Base-by-base conservation (phyloP, 1,140 invertebrate genomes). In the Helicoverpa zea region DNA sequence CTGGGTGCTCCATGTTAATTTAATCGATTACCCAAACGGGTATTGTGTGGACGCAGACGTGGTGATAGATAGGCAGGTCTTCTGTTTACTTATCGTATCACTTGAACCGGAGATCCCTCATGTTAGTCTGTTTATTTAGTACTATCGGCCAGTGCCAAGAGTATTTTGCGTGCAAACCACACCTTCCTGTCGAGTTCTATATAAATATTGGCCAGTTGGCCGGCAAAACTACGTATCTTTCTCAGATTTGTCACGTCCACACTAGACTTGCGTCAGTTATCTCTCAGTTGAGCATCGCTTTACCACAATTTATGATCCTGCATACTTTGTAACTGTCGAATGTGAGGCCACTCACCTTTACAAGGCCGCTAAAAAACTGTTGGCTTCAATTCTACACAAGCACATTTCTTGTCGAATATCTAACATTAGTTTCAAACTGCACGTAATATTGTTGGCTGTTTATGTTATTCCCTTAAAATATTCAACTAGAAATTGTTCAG, bases 301-400 rank as follows among this genome's bases (percentile, higher is more conserved):
- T 23, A 23, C 18, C 68, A 54, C 49, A 58, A 43, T 5, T 52
- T 35, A 43, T 72, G 73, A 76, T 80, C 79, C 66, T 64, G 80
- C 66, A 76, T 51, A 61, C 51, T 68, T 11, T 52, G 23, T 16
- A 43, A 43, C 35, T 51, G 23, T 61, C 70, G 56, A 82, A 70
- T 82, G 51, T 68, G 79, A 80, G 85, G 83, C 81, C 84, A 87
- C 72, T 88, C 85, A 86, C 82, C 84, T 85, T 74, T 51, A 29
- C 85, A 88, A 89, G 88, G 88, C 78, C 83, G 84, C 75, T 79
- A 75, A 83, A 79, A 56, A 58, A 68, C 59, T 66, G 73, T 73
- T 43, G 51, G 11, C 18, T 83, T 70, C 43, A 43, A 49, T 14
- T 47, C 56, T 74, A 51, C 47, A n/a, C 61, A 30, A 59, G 58